Percentiles rank a stretch among this genome's conserved stretches.
These are phyloP conservation scores for Sebastes goodei DNA, from an alignment of 2,797 vertebrate genomes.

Conservation along the genomic window DNA sequence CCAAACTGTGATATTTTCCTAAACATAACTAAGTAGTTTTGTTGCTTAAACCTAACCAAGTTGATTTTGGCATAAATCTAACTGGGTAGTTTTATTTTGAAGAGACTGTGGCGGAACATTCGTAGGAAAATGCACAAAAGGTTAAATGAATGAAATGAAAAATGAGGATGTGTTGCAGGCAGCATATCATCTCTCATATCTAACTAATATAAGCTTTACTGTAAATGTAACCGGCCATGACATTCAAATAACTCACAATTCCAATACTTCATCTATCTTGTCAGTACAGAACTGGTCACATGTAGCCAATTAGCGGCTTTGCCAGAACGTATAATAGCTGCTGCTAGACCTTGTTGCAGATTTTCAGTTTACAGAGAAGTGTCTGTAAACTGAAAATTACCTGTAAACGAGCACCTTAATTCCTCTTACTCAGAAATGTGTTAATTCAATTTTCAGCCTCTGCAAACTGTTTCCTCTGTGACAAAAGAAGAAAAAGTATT, in stretches of 20 bases:
- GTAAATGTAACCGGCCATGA: background rate
- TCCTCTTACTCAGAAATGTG: background rate
- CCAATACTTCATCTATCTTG: background rate
- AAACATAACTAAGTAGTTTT: too few relatives aligned
- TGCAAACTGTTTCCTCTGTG: background rate
- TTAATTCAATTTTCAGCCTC: background rate
- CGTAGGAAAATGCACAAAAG: too few relatives aligned
- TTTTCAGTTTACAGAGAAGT: background rate
- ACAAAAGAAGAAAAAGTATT: background rate
- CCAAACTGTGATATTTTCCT: too few relatives aligned
- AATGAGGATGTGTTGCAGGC: background rate
- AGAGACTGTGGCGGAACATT: too few relatives aligned
- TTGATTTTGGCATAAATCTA: too few relatives aligned
- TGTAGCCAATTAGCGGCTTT: background rate
- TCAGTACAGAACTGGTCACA: background rate
- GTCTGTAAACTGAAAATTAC: slow-evolving; percentile 11
- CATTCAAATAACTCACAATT: background rate
- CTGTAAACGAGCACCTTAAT: background rate
- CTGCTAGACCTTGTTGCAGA: background rate
- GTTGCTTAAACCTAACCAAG: too few relatives aligned
- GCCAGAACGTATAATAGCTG: background rate
- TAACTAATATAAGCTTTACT: background rate
- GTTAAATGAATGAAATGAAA: too few relatives aligned
- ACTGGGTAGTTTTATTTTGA: too few relatives aligned
- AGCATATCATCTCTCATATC: background rate